A percentile compares a stretch with the other conserved stretches of the same genome.
These are phyloP conservation scores for Cloeon dipterum DNA, from an alignment of 2,888 invertebrate species.

Conservation along the genomic window DNA sequence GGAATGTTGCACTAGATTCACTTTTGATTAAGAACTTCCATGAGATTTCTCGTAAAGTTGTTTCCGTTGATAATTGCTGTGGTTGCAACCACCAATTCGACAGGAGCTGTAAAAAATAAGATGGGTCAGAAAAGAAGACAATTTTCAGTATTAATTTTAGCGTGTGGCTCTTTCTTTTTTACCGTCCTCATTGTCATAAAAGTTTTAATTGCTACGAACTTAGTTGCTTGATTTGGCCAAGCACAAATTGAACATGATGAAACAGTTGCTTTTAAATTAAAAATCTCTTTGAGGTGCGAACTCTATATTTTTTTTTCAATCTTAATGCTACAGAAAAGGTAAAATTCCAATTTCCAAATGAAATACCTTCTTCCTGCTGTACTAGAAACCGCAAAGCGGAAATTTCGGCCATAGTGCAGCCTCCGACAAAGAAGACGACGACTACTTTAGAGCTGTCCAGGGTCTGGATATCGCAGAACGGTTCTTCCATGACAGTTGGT, in stretches of 20 bases:
- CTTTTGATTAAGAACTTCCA: conserved; percentile 29
- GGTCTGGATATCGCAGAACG: conserved; percentile 2
- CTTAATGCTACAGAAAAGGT: too few species aligned
- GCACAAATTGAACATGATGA: too few species aligned
- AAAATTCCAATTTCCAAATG: conserved; percentile 9
- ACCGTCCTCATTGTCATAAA: too few species aligned
- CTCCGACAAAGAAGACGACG: conserved; percentile 88
- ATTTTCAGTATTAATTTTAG: too few species aligned
- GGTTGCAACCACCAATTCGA: conserved; percentile 75
- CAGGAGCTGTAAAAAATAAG: conserved; percentile 38
- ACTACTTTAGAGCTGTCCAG: conserved; percentile 56
- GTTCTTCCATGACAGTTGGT: conserved; percentile 25
- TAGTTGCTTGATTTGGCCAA: too few species aligned
- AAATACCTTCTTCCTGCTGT: conserved; percentile 27
- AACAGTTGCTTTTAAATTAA: neutral
- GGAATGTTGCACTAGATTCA: too few species aligned
- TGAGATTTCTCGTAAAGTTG: conserved; percentile 54
- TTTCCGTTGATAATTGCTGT: conserved; percentile 83
- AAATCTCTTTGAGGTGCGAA: conserved; percentile 4
- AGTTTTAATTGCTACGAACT: too few species aligned
- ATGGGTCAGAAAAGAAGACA: too few species aligned
- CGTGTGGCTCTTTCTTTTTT: too few species aligned
- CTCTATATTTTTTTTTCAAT: neutral
- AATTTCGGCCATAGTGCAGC: conserved; percentile 84
- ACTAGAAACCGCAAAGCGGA: conserved; percentile 32